Evolutionary conservation across 2,113 vertebrate genomes (phyloP).

Genomic region (Raphicerus campestris): DNA sequence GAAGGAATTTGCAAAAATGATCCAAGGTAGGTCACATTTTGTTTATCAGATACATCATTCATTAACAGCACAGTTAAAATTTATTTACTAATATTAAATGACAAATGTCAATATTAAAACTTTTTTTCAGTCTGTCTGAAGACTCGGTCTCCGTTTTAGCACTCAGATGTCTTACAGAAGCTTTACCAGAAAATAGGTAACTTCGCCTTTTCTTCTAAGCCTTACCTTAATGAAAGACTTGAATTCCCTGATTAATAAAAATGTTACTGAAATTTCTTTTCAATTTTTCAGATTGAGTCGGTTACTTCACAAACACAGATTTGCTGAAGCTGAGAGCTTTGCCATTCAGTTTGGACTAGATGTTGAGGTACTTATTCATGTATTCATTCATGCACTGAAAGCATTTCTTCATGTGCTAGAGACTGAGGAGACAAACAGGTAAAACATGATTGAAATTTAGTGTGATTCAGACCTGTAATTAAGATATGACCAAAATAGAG

Average conservation of each 20-base stretch:
- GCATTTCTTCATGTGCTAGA: not conserved
- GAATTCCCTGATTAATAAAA: not conserved
- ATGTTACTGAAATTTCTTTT: not conserved
- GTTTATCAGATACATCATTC: not conserved
- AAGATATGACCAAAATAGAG: not conserved
- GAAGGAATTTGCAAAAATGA: conserved; percentile 87
- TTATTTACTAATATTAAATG: not conserved
- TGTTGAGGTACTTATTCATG: conserved; percentile 86
- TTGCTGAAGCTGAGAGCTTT: conserved; percentile 96
- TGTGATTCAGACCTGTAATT: not conserved
- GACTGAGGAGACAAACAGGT: not conserved
- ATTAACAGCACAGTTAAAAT: not conserved
- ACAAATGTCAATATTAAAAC: not conserved
- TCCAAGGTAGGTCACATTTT: conserved; percentile 81
- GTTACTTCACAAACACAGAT: conserved; percentile 94
- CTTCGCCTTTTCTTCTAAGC: not conserved
- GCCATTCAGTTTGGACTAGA: conserved; percentile 93
- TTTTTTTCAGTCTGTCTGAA: conserved; percentile 75
- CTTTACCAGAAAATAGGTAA: conserved; percentile 96
- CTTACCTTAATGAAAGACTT: not conserved
- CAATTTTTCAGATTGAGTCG: conserved; percentile 87
- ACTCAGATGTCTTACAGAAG: conserved; percentile 94
- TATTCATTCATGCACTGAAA: not conserved
- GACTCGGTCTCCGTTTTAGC: conserved; percentile 82
- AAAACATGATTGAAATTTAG: not conserved